These are phyloP conservation scores for Agapornis roseicollis DNA, from an alignment of 2,113 vertebrate genomes.

Conservation along the genomic window DNA sequence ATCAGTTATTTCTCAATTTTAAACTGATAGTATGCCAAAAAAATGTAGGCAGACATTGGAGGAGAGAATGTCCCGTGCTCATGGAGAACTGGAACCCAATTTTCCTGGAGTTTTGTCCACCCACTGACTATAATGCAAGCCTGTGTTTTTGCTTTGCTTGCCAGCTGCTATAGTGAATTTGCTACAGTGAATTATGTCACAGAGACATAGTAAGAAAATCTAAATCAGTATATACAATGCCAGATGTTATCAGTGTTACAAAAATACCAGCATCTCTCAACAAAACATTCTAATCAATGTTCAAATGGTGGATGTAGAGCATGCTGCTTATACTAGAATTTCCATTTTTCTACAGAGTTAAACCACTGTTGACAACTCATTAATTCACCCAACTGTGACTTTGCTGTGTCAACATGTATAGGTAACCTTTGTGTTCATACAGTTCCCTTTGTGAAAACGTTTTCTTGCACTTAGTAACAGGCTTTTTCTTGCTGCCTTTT, in stretches of 20 bases:
- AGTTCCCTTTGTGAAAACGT: not conserved
- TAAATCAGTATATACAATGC: not conserved
- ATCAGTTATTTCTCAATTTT: not conserved
- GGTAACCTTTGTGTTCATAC: not conserved
- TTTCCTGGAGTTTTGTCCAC: not conserved
- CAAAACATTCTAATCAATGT: not conserved
- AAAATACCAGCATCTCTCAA: not conserved
- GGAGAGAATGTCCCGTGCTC: not conserved
- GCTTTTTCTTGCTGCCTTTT: not conserved
- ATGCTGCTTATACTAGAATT: not conserved
- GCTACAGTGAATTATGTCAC: not conserved
- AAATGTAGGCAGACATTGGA: not conserved
- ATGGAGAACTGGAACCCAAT: not conserved
- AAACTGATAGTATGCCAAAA: not conserved
- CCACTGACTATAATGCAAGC: not conserved
- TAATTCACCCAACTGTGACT: not conserved
- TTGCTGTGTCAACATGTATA: not conserved
- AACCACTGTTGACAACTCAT: not conserved
- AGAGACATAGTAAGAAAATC: not conserved
- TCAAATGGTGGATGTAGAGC: not conserved
- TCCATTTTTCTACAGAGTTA: not conserved
- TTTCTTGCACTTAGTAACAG: not conserved
- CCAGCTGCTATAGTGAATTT: not conserved
- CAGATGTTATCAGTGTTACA: not conserved
- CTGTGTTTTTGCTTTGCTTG: not conserved